Conservation (phyloP, 2,113 vertebrate species). For the Scolopax mira region DNA sequence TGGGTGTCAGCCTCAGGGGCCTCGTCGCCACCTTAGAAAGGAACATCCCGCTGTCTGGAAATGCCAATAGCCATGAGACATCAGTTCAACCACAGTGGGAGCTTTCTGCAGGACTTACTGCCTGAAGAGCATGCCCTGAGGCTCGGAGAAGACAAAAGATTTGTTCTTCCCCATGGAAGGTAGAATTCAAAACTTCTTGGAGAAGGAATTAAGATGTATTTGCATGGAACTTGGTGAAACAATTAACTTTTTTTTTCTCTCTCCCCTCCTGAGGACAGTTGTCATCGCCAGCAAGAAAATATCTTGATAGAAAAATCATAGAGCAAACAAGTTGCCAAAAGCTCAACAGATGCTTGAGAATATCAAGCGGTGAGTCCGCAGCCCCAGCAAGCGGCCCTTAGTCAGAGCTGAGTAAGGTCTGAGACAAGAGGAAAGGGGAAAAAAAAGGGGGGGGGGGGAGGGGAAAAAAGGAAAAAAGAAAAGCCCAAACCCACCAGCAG, state of each 20-base stretch:
- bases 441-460: too few species aligned
- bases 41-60: not conserved
- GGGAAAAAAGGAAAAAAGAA: too few species aligned
- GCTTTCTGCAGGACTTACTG: not conserved
- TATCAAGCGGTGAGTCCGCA: not conserved
- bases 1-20: not conserved
- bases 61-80: not conserved
- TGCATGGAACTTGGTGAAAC: not conserved
- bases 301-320: not conserved
- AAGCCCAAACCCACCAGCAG: not conserved
- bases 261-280: not conserved
- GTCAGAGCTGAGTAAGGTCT: not conserved
- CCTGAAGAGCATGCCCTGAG: not conserved
- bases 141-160: not conserved
- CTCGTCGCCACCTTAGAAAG: accelerated
- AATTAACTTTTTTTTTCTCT: not conserved
- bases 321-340: not conserved
- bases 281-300: not conserved
- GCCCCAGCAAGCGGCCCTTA: not conserved
- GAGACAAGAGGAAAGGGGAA: not conserved
- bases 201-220: not conserved
- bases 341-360: not conserved
- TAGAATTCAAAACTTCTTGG: not conserved
- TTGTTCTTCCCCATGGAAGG: not conserved
- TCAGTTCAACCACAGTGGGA: not conserved